A percentile compares a stretch with the other conserved stretches of the same genome.
Conservation (phyloP, 2,888 invertebrate species). For the Pollenia griseotomentosa region DNA sequence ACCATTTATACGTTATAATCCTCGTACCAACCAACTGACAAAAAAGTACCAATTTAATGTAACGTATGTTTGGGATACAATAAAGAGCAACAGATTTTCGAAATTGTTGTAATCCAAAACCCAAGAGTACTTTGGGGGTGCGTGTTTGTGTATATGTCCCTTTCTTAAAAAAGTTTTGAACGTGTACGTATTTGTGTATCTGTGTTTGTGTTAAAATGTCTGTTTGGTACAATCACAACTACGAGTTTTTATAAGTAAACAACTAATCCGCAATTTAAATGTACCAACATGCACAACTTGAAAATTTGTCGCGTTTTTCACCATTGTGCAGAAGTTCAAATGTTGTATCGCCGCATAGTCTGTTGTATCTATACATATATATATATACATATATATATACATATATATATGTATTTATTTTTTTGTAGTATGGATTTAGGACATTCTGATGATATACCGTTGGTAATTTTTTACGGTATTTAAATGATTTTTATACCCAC, state of each 20-base stretch:
- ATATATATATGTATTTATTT: background rate
- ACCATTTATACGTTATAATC: background rate
- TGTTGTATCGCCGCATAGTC: conserved; percentile 48
- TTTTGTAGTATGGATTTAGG: background rate
- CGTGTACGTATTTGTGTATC: background rate
- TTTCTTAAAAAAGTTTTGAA: background rate
- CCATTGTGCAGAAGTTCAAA: conserved; percentile 51
- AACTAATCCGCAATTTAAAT: conserved; percentile 83
- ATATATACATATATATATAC: background rate
- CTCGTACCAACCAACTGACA: conserved; percentile 26
- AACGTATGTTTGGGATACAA: conserved; percentile 22
- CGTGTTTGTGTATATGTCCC: background rate
- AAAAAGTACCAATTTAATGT: conserved; percentile 43
- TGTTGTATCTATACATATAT: background rate
- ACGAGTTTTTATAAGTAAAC: conserved; percentile 57
- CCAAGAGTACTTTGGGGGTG: conserved; percentile 16
- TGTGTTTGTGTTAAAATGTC: conserved; percentile 8
- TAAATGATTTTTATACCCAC: background rate
- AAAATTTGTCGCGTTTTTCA: conserved; percentile 62
- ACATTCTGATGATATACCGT: conserved; percentile 30
- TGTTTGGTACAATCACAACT: conserved; percentile 40
- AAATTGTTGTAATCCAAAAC: conserved; percentile 82
- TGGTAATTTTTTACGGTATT: conserved; percentile 52
- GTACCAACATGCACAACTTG: conserved; percentile 80
- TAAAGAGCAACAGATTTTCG: conserved; percentile 83